Evolutionary conservation across 2,888 invertebrate species (phyloP).

Genomic region (Palloptera scutellata): DNA sequence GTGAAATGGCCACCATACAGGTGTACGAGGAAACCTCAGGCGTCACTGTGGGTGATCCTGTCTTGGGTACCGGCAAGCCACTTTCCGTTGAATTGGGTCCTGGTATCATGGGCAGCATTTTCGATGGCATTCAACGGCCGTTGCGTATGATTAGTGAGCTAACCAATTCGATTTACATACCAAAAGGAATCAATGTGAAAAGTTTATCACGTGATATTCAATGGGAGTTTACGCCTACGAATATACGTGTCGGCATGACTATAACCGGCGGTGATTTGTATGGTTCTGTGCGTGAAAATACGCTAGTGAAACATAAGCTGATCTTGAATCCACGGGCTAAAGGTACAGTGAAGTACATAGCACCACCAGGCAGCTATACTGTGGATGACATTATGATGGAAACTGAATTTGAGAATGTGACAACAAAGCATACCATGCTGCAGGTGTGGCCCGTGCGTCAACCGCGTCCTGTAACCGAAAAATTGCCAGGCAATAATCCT

Average conservation of each 20-base stretch:
- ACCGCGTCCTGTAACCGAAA: slow-evolving; percentile 94
- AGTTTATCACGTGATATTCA: slow-evolving; percentile 78
- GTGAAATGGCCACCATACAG: slow-evolving; percentile 99
- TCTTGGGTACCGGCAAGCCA: slow-evolving; percentile 97
- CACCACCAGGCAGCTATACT: slow-evolving; percentile 91
- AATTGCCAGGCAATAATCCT: slow-evolving; percentile 97
- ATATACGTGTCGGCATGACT: slow-evolving; percentile 87
- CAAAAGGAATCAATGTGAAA: slow-evolving; percentile 96
- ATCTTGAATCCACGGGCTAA: slow-evolving; percentile 93
- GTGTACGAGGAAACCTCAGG: slow-evolving; percentile 97
- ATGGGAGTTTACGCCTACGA: slow-evolving; percentile 92
- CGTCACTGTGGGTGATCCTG: slow-evolving; percentile 99
- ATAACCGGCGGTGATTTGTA: slow-evolving; percentile 98
- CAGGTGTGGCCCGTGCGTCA: slow-evolving; percentile 99
- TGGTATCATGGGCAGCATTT: slow-evolving; percentile 98
- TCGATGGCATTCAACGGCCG: slow-evolving; percentile 99
- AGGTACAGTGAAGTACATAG: slow-evolving; percentile 95
- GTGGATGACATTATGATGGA: slow-evolving; percentile 93
- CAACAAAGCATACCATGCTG: slow-evolving; percentile 89
- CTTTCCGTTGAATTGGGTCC: slow-evolving; percentile 98
- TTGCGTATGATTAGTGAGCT: slow-evolving; percentile 92
- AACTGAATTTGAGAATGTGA: slow-evolving; percentile 97
- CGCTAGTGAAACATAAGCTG: slow-evolving; percentile 95
- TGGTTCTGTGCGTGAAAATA: slow-evolving; percentile 95
- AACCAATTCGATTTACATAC: slow-evolving; percentile 97